Conservation (phyloP, 2,888 invertebrate species). For the Cryptus armator region DNA sequence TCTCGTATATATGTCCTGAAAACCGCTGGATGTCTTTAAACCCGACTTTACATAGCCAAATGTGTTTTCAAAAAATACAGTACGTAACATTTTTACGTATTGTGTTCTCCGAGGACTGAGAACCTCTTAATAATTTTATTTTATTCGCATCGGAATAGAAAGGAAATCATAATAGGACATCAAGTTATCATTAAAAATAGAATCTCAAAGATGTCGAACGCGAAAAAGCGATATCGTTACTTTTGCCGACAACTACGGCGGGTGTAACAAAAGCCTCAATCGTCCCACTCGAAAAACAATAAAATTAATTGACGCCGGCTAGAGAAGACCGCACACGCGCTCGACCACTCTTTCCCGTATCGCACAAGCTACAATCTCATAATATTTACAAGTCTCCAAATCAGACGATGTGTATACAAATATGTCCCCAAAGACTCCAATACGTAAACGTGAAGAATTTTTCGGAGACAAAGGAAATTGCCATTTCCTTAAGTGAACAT, state of each 20-base stretch:
- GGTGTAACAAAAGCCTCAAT: neutral
- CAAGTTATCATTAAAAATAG: too few species aligned
- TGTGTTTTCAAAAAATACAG: too few species aligned
- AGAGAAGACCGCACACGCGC: slow-evolving; percentile 34
- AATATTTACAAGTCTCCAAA: slow-evolving; percentile 2
- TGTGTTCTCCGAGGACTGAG: too few species aligned
- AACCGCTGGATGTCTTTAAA: too few species aligned
- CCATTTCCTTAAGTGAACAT: neutral
- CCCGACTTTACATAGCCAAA: too few species aligned
- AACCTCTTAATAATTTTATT: neutral
- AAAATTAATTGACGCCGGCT: slow-evolving; percentile 27
- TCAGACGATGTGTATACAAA: neutral
- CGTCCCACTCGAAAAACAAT: slow-evolving; percentile 33
- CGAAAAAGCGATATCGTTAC: slow-evolving; percentile 19
- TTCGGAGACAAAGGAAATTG: neutral
- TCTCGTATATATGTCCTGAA: too few species aligned
- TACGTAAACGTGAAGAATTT: neutral
- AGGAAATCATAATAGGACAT: too few species aligned
- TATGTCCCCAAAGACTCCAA: slow-evolving; percentile 6
- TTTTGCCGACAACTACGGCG: slow-evolving; percentile 5
- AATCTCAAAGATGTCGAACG: too few species aligned
- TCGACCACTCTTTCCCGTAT: neutral
- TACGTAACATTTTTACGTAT: too few species aligned
- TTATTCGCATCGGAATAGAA: too few species aligned
- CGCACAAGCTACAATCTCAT: neutral